Evolutionary conservation across 2,888 invertebrate genomes (phyloP).

Genomic region (Cerastis leucographa): DNA sequence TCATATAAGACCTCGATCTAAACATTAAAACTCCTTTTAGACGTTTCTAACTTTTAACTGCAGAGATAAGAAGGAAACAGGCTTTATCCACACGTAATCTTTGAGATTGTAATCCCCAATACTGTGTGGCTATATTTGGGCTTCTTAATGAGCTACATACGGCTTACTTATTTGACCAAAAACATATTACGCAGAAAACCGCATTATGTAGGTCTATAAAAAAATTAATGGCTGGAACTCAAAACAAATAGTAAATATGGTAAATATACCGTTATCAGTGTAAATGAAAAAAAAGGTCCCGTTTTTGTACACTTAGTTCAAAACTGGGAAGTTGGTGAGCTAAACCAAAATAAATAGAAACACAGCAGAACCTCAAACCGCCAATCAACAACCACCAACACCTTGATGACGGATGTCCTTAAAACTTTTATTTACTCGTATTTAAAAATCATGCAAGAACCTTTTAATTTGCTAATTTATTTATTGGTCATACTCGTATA

Average conservation of each 20-base stretch:
- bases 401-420: no score
- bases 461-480: neutral
- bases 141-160: slow-evolving; percentile 50
- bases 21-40: slow-evolving; percentile 53
- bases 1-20: slow-evolving; percentile 62
- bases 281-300: no score
- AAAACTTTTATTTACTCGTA: neutral
- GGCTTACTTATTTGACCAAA: slow-evolving; percentile 18
- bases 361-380: neutral
- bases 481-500: neutral
- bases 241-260: no score
- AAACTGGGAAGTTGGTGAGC: neutral
- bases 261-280: no score
- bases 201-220: neutral
- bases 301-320: neutral
- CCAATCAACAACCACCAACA: neutral
- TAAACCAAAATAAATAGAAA: neutral
- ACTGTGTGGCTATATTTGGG: slow-evolving; percentile 34
- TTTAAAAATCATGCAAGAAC: neutral
- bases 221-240: no score
- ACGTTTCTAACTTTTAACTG: slow-evolving; percentile 31
- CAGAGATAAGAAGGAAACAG: slow-evolving; percentile 42
- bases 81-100: slow-evolving; percentile 40
- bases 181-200: neutral
- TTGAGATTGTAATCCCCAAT: slow-evolving; percentile 53